These are phyloP conservation scores for Myrmophylax atrothorax DNA, from an alignment of 2,113 vertebrate genomes.

Conservation along the genomic window DNA sequence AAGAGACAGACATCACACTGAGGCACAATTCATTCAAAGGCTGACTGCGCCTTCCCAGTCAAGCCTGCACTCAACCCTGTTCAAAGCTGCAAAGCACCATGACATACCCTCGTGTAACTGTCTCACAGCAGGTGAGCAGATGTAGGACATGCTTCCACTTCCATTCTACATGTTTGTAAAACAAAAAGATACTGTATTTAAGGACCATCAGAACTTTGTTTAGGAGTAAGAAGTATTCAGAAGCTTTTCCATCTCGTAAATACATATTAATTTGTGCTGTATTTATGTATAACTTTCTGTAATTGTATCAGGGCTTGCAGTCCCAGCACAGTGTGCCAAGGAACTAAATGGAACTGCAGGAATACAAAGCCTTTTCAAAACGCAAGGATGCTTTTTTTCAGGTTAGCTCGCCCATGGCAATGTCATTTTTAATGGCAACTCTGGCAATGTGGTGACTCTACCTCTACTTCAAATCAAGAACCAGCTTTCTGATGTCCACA, in stretches of 20 bases:
- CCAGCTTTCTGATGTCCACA: background rate
- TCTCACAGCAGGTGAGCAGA: background rate
- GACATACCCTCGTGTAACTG: background rate
- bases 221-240: background rate
- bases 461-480: background rate
- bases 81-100: background rate
- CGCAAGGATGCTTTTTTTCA: background rate
- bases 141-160: background rate
- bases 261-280: background rate
- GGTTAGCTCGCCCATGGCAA: background rate
- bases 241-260: background rate
- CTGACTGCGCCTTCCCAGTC: background rate
- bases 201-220: background rate
- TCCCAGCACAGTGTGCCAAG: background rate
- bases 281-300: background rate
- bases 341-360: background rate
- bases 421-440: background rate
- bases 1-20: background rate
- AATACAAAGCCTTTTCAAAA: background rate
- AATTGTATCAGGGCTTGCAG: background rate
- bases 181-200: background rate
- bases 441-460: background rate
- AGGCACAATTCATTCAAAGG: background rate
- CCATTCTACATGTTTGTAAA: fast-evolving
- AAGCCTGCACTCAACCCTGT: background rate